These are phyloP conservation scores for Drosophila equinoxialis DNA, from an alignment of 1,140 invertebrate genomes.

Conservation along the genomic window DNA sequence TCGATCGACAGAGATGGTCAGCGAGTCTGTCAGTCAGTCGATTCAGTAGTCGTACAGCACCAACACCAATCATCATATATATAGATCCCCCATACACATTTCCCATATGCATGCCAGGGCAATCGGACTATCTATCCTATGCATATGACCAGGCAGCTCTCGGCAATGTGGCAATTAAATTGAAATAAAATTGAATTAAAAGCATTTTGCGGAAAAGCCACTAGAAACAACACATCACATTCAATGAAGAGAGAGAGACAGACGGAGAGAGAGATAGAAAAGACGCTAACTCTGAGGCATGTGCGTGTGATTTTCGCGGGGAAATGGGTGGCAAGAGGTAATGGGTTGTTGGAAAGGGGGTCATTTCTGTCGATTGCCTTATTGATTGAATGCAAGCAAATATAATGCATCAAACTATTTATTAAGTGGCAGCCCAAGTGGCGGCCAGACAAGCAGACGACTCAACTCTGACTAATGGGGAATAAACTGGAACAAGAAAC, in stretches of 20 bases:
- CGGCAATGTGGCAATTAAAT: constrained; percentile 79
- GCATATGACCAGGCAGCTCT: constrained; percentile 19
- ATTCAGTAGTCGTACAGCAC: neutral
- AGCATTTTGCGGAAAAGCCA: constrained; percentile 79
- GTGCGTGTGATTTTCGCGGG: constrained; percentile 1
- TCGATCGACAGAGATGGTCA: constrained; percentile 69
- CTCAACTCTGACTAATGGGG: constrained; percentile 52
- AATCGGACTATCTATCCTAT: constrained; percentile 28
- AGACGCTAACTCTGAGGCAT: constrained; percentile 8
- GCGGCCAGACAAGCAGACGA: constrained; percentile 65
- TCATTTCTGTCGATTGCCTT: constrained; percentile 34
- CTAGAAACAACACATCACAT: constrained; percentile 51
- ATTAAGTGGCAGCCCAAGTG: constrained; percentile 76
- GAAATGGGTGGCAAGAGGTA: neutral
- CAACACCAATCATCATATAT: constrained; percentile 21
- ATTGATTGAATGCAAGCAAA: constrained; percentile 74
- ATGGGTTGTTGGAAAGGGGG: constrained; percentile 2
- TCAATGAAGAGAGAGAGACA: neutral
- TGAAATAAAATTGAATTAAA: constrained; percentile 81
- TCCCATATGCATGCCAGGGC: constrained; percentile 50
- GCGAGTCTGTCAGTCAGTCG: neutral
- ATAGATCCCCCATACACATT: constrained; percentile 39
- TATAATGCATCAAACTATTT: constrained; percentile 79
- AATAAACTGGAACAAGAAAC: constrained; percentile 48
- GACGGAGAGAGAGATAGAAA: neutral